Conservation (phyloP, 2,113 vertebrate genomes). For the Lamprotornis superbus region DNA sequence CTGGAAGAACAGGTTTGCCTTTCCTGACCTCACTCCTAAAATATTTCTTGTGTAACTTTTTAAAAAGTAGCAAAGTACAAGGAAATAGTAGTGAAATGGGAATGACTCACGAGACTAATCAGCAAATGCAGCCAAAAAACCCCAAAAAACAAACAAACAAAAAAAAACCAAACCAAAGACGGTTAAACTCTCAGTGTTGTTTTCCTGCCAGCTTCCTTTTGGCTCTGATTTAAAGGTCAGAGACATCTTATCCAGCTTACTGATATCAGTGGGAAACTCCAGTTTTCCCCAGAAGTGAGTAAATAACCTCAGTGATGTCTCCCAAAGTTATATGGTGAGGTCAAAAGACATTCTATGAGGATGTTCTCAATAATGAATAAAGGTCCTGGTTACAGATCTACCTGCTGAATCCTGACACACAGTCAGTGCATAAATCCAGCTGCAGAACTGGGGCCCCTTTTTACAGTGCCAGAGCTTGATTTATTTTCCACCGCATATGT, state of each 20-base stretch:
- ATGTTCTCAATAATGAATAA: neutral
- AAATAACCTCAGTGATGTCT: neutral
- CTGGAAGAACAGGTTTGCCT: conserved; percentile 6
- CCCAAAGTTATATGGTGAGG: neutral
- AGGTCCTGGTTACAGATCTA: neutral
- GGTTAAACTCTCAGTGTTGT: neutral
- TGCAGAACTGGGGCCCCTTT: neutral
- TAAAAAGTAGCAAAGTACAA: neutral
- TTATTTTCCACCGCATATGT: neutral
- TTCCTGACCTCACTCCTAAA: neutral
- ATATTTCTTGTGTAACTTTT: neutral
- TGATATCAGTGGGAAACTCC: neutral
- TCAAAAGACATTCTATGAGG: neutral
- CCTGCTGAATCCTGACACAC: neutral
- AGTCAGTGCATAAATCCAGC: neutral
- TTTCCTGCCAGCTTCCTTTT: neutral
- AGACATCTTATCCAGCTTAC: neutral
- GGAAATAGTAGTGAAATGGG: neutral
- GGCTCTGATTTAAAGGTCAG: neutral
- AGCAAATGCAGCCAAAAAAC: neutral
- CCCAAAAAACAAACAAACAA: neutral
- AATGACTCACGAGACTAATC: neutral
- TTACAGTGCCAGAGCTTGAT: neutral
- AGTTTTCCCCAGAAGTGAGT: neutral
- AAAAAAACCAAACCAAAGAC: neutral